Evolutionary conservation across 2,113 vertebrate genomes (phyloP).

Genomic region (Fulmarus glacialis): DNA sequence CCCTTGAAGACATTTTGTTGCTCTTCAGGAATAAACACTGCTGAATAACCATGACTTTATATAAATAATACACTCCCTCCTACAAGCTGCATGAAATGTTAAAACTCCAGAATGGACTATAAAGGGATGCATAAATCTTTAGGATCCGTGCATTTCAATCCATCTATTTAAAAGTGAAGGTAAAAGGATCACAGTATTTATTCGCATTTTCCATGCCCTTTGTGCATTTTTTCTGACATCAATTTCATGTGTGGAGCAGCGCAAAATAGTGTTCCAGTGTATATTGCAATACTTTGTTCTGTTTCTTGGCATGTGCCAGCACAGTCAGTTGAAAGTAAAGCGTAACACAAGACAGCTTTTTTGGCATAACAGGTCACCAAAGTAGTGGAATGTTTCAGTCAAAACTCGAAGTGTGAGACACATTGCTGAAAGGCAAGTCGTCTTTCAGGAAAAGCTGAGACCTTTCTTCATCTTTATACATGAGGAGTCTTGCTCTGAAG

Average conservation of each 20-base stretch:
- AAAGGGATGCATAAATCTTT: constrained; percentile 30
- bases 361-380: constrained; percentile 53
- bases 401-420: constrained; percentile 38
- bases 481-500: constrained; percentile 34
- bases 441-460: constrained; percentile 46
- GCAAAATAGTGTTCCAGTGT: neutral
- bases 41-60: constrained; percentile 53
- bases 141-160: constrained; percentile 13
- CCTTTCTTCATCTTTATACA: constrained; percentile 61
- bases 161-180: constrained; percentile 40
- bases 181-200: constrained; percentile 16
- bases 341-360: neutral
- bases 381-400: constrained; percentile 27
- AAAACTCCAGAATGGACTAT: constrained; percentile 27
- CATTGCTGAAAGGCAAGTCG: constrained; percentile 30
- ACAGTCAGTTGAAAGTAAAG: neutral
- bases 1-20: constrained; percentile 2
- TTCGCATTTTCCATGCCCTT: constrained; percentile 1
- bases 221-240: constrained; percentile 23
- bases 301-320: neutral
- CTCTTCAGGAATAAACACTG: constrained; percentile 50
- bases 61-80: constrained; percentile 47
- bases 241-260: constrained; percentile 9
- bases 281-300: constrained; percentile 2
- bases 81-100: constrained; percentile 25